Conservation (phyloP, 2,113 vertebrate species). For the Silurus glanis region DNA sequence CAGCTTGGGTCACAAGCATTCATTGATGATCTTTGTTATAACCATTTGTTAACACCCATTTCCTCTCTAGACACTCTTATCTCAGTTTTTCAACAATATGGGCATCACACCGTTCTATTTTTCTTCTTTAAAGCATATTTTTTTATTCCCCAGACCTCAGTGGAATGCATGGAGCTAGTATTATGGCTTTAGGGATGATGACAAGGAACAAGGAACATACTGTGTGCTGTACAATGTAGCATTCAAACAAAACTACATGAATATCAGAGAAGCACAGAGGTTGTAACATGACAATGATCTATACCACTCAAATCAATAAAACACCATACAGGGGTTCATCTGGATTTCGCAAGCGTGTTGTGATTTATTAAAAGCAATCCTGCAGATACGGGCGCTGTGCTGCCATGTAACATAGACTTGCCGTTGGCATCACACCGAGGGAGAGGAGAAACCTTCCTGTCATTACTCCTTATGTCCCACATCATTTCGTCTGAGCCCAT, state of each 20-base stretch:
- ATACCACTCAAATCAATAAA: conserved; percentile 15
- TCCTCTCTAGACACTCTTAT: not conserved
- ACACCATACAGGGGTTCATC: not conserved
- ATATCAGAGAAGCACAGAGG: not conserved
- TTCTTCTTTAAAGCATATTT: not conserved
- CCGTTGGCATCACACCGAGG: conserved; percentile 3
- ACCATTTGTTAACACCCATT: conserved; percentile 35
- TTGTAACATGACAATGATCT: not conserved
- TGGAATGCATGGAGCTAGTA: not conserved
- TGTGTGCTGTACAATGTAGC: not conserved
- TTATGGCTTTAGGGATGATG: not conserved
- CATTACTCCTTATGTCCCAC: conserved; percentile 36
- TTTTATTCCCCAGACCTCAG: not conserved
- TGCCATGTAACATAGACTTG: conserved; percentile 22
- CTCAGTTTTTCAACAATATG: conserved; percentile 15
- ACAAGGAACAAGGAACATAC: not conserved
- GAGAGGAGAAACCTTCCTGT: conserved; percentile 19
- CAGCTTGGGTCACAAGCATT: conserved; percentile 48
- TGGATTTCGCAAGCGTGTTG: not conserved
- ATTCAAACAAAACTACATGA: not conserved
- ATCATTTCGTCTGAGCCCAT: not conserved
- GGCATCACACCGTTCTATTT: not conserved
- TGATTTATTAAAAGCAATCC: not conserved
- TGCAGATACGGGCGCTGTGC: not conserved
- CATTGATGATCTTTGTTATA: conserved; percentile 50